Evolutionary conservation across 2,113 vertebrate species (phyloP), one percentile per base, ranked within the genome.

Genomic region (Crotalus helleri): DNA sequence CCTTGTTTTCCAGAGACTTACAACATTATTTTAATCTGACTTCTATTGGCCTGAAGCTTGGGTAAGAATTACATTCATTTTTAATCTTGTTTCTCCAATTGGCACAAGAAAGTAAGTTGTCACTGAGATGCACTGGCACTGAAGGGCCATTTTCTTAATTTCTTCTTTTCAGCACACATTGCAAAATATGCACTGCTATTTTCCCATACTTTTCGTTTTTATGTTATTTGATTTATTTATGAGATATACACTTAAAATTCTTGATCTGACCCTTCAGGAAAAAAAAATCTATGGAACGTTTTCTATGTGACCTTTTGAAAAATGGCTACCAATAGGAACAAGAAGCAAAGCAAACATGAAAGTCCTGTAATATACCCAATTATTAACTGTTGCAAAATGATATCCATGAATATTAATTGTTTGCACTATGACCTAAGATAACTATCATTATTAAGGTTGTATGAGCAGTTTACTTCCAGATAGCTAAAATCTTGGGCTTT

Each of bases 71-170:
- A 96, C 92, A 96, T 94, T 97, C 95, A 96, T 90, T 95, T 96
- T 94, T 97, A 96, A 97, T 96, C 96, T 97, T 94, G 88, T 96
- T 95, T 92, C 96, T 97, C 95, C 93, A 95, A 97, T 92, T 96
- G 97, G 96, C 96, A 95, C 94, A 96, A 95, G 96, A 96, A 96
- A 97, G 96, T 96, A 94, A 96, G 95, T 95, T 96, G 96, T 96
- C 97, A 95, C 94, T 96, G 96, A 96, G 49, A 93, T 94, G 59
- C 92, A 92, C 49, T 94, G 90, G 95, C 93, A 95, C 69, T 46
- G 90, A 97, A 95, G 93, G 96, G 89, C 95, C 94, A 95, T 95
- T 97, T 97, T 95, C 96, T 88, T 97, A 96, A 96, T 96, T 96
- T 95, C 89, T 92, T 96, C 94, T 95, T 81, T 81, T 93, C 91